These are phyloP conservation scores for Actenoides hombroni DNA, from an alignment of 2,113 vertebrate genomes.

Conservation along the genomic window DNA sequence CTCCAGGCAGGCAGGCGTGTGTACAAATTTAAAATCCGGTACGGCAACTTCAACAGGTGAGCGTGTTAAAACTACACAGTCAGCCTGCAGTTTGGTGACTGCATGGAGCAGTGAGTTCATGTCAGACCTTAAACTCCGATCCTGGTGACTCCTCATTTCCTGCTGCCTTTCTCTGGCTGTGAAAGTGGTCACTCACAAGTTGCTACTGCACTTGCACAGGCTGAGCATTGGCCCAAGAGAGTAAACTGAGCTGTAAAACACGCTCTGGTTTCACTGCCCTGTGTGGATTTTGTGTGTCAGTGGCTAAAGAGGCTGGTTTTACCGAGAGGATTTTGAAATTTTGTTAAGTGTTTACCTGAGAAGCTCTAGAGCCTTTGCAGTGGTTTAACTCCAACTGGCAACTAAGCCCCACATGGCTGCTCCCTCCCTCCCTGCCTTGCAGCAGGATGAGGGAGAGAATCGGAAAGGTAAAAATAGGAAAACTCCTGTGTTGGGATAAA, in stretches of 20 bases:
- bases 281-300: background rate
- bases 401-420: fast-evolving
- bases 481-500: background rate
- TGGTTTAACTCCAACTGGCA: background rate
- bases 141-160: background rate
- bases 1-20: constrained; percentile 78
- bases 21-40: constrained; percentile 87
- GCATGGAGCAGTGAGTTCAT: background rate
- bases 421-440: background rate
- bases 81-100: background rate
- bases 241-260: background rate
- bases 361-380: background rate
- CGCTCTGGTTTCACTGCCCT: fast-evolving
- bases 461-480: background rate
- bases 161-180: background rate
- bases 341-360: background rate
- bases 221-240: background rate
- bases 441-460: background rate
- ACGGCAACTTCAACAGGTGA: constrained; percentile 79
- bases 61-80: background rate
- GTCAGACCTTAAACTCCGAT: too few species aligned
- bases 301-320: background rate
- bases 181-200: too few species aligned
- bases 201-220: background rate
- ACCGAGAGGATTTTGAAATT: background rate